These are phyloP conservation scores for Lepidocyrtoides sp. DNA, from an alignment of 2,888 invertebrate species.

Conservation along the genomic window DNA sequence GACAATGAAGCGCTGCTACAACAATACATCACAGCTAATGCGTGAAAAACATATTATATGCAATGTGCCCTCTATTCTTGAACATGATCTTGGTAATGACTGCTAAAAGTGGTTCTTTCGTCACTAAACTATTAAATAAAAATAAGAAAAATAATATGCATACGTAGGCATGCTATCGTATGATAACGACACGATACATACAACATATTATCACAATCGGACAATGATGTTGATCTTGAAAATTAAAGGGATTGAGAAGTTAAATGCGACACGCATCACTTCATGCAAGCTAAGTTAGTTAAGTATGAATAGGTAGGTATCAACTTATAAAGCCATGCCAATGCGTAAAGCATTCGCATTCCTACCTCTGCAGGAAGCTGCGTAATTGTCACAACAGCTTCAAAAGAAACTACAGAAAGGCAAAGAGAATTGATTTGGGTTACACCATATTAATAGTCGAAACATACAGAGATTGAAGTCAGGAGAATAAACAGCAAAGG, in stretches of 20 bases:
- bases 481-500: too few species aligned
- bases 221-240: neutral
- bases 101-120: conserved; percentile 23
- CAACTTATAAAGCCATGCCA: too few species aligned
- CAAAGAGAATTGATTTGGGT: too few species aligned
- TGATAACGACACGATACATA: neutral
- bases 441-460: too few species aligned
- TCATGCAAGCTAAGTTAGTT: too few species aligned
- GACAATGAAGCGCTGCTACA: neutral
- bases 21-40: neutral
- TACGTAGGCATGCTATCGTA: neutral
- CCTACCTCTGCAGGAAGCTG: too few species aligned
- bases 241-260: neutral
- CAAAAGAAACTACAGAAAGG: too few species aligned
- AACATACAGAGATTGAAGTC: too few species aligned
- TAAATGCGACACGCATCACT: too few species aligned
- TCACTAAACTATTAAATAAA: neutral
- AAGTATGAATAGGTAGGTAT: too few species aligned
- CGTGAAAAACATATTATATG: neutral
- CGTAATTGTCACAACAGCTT: too few species aligned
- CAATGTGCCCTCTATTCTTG: neutral
- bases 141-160: neutral
- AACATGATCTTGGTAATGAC: conserved; percentile 53
- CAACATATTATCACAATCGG: neutral
- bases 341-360: too few species aligned